These are phyloP conservation scores for Boulengeromyrus knoepffleri DNA, from an alignment of 2,113 vertebrate species.

Conservation along the genomic window DNA sequence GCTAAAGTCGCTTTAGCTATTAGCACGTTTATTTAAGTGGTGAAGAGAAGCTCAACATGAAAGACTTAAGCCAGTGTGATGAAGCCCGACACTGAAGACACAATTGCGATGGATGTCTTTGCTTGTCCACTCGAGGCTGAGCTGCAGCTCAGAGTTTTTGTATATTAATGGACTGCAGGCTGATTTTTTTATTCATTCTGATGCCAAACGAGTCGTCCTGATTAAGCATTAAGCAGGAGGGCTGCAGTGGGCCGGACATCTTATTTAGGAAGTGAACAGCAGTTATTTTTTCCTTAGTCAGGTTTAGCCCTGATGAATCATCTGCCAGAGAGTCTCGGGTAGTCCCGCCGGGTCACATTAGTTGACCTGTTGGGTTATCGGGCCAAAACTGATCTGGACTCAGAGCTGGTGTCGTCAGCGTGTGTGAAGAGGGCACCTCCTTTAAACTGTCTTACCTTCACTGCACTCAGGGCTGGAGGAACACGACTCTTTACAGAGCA, in stretches of 20 bases:
- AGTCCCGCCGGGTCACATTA: constrained; percentile 29
- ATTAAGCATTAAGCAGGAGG: constrained; percentile 32
- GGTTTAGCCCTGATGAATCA: constrained; percentile 12
- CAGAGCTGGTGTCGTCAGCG: constrained; percentile 30
- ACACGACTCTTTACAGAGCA: constrained; percentile 28
- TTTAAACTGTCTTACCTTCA: background rate
- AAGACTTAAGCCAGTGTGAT: background rate
- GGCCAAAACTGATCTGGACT: constrained; percentile 23
- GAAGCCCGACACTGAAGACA: background rate
- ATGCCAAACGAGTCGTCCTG: constrained; percentile 34
- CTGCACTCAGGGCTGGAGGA: background rate
- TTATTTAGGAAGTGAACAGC: background rate
- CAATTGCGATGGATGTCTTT: background rate
- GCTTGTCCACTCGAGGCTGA: background rate
- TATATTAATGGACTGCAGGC: constrained; percentile 26
- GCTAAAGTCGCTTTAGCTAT: background rate
- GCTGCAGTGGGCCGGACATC: constrained; percentile 1
- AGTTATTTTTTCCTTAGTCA: constrained; percentile 10
- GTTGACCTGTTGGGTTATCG: constrained; percentile 35
- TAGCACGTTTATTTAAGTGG: background rate
- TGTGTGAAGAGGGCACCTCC: constrained; percentile 1
- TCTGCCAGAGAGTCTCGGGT: background rate
- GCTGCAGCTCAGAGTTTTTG: constrained; percentile 1
- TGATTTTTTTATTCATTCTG: constrained; percentile 41
- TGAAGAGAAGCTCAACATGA: background rate